Evolutionary conservation across 2,797 vertebrate species (phyloP), one percentile per base, ranked within the genome.

Genomic region (Babyrousa celebensis): DNA sequence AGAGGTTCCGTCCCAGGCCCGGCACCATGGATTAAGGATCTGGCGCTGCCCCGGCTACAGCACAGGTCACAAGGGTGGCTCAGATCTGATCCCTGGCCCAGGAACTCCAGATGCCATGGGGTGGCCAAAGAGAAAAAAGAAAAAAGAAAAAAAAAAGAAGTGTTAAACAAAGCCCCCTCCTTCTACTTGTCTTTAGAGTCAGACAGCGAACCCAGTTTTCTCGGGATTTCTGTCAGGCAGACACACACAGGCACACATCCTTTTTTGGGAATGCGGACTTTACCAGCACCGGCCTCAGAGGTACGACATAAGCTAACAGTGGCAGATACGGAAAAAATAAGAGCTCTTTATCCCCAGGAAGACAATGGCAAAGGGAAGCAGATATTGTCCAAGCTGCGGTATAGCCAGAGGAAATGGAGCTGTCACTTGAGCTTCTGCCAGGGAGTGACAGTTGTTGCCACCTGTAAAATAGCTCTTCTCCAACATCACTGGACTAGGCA

Each of bases 141-240:
- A 48, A 48, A 48, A 48, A 48, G 43, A 48, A 7, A 48, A 48
- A 6, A 48, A 48, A 48, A 48, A 48, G 6, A 48, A 48, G 9
- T 48, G 72, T 85, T 94, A 96, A 40, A 94, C 79, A 97, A 96
- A 94, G 48, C 25, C 25, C 48, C 71, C 80, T 43, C 83, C 63
- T 94, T 97, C 82, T 72, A 97, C 89, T 74, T 91, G 23, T 82
- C 65, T 92, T 96, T 65, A 72, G 25, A 77, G 63, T 96, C 72
- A 94, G 89, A 85, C 17, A 91, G 48, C 58, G 77, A 92, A 85
- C 58, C n/a, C 84, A 92, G 32, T 18, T 95, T 93, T 94, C 78
- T 67, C 27, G 48, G 60, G 91, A 68, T 84, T 96, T 91, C 62
- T 93, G 25, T 75, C 27, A 18, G 3, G 7, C 18, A 65, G 6